Evolutionary conservation across 2,888 invertebrate species (phyloP).

Genomic region (Drosophila ustulata): DNA sequence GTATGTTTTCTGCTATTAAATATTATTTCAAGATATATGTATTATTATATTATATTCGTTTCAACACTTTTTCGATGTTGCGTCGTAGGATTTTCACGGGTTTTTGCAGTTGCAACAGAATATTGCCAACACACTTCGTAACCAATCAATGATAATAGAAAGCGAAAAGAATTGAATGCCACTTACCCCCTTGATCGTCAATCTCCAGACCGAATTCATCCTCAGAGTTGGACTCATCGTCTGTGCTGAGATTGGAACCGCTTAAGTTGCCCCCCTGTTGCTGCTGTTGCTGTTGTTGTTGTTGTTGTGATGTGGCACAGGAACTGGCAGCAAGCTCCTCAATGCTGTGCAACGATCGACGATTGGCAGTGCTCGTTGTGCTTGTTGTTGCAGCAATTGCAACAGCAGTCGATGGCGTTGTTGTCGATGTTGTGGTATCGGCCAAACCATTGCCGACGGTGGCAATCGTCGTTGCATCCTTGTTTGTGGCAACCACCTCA

Average conservation of each 20-base stretch:
- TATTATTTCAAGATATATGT: too few relatives aligned
- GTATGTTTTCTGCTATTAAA: too few relatives aligned
- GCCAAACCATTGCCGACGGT: conserved; percentile 26
- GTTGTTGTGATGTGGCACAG: conserved; percentile 46
- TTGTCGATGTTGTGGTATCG: conserved; percentile 44
- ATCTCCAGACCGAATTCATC: conserved; percentile 82
- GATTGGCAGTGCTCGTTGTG: conserved; percentile 44
- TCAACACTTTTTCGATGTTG: background rate
- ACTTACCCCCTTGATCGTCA: conserved; percentile 82
- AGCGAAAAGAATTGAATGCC: background rate
- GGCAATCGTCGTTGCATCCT: conserved; percentile 27
- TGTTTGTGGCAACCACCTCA: conserved; percentile 49
- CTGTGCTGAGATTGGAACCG: conserved; percentile 75
- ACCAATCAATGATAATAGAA: conserved; percentile 6
- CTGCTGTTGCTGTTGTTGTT: conserved; percentile 49
- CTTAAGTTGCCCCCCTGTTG: conserved; percentile 56
- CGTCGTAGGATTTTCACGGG: background rate
- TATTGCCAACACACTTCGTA: conserved; percentile 58
- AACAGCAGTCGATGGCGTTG: conserved; percentile 29
- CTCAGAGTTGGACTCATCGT: conserved; percentile 79
- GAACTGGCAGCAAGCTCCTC: conserved; percentile 75
- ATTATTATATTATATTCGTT: background rate
- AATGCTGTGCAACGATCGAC: conserved; percentile 71
- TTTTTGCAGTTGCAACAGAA: conserved; percentile 44
- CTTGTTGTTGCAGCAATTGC: conserved; percentile 18